phyloP scores from a whole-genome alignment of 2,888 invertebrate species.

The Campoletis raptor region DNA sequence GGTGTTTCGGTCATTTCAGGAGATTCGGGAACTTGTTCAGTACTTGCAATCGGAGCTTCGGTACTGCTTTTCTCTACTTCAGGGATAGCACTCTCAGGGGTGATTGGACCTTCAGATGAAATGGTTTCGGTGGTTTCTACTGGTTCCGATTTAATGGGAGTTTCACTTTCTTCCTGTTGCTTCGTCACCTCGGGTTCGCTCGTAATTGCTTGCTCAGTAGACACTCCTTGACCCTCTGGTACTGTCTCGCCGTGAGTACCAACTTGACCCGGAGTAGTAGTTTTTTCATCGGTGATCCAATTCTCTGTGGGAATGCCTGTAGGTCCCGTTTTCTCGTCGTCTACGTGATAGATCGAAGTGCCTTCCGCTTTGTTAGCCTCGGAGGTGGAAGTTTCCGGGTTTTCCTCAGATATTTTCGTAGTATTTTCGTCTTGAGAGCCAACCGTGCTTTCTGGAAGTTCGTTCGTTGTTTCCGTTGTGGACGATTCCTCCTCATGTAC shows the following conservation, averaged over 20 bases:
- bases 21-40: constrained; percentile 3
- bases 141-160: constrained; percentile 39
- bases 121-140: constrained; percentile 1
- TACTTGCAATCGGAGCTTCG: neutral
- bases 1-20: constrained; percentile 7
- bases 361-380: neutral
- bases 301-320: constrained; percentile 25
- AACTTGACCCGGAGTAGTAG: neutral
- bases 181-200: constrained; percentile 67
- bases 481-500: constrained; percentile 26
- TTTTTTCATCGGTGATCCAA: constrained; percentile 21
- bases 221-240: neutral
- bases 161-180: constrained; percentile 46
- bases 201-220: constrained; percentile 4
- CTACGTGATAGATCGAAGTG: neutral
- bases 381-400: constrained; percentile 21
- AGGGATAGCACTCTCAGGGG: neutral
- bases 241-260: neutral
- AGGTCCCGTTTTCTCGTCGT: constrained; percentile 19
- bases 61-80: constrained; percentile 24
- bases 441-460: constrained; percentile 42
- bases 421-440: constrained; percentile 48
- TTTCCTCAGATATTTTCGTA: constrained; percentile 3
- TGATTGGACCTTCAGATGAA: neutral
- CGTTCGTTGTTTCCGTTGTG: constrained; percentile 4